Conservation (phyloP, 2,797 vertebrate genomes). For the Lophius americanus region DNA sequence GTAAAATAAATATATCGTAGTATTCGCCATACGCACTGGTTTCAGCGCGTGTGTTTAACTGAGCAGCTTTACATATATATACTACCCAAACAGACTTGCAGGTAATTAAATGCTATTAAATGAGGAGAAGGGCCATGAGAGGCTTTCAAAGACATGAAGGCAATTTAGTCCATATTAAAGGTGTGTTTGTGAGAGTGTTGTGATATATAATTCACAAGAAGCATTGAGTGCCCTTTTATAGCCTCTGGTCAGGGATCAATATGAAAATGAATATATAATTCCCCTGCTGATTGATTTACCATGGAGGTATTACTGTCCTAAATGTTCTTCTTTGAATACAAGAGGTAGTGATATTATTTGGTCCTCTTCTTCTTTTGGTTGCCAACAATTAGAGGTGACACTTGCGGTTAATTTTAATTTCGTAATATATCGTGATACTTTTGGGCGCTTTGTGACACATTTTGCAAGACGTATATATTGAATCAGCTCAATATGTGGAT, state of each 20-base stretch:
- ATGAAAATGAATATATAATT: slow-evolving; percentile 11
- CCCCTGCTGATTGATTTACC: background rate
- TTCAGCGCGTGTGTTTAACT: slow-evolving; percentile 18
- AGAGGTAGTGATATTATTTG: background rate
- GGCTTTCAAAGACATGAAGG: slow-evolving; percentile 50
- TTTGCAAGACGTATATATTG: too few relatives aligned
- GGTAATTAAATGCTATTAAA: slow-evolving; percentile 65
- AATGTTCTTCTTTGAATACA: background rate
- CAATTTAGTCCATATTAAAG: slow-evolving; percentile 49
- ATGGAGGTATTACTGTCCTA: background rate
- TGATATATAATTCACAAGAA: slow-evolving; percentile 34
- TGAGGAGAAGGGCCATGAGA: slow-evolving; percentile 43
- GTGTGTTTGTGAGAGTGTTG: slow-evolving; percentile 12
- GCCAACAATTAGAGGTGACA: too few relatives aligned
- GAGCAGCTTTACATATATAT: slow-evolving; percentile 34
- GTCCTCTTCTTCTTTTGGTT: too few relatives aligned
- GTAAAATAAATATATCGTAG: slow-evolving; percentile 44
- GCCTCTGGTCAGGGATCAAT: slow-evolving; percentile 4
- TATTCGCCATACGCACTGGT: slow-evolving; percentile 19
- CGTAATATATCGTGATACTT: too few relatives aligned
- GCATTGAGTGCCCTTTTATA: slow-evolving; percentile 7
- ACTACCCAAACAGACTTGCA: slow-evolving; percentile 43
- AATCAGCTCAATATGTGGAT: too few relatives aligned
- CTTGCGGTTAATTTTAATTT: too few relatives aligned
- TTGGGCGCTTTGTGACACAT: too few relatives aligned